Percentiles rank a stretch among this genome's conserved stretches.
These are phyloP conservation scores for Brachyhypopomus occidentalis DNA, from an alignment of 2,113 vertebrate species.

Conservation along the genomic window DNA sequence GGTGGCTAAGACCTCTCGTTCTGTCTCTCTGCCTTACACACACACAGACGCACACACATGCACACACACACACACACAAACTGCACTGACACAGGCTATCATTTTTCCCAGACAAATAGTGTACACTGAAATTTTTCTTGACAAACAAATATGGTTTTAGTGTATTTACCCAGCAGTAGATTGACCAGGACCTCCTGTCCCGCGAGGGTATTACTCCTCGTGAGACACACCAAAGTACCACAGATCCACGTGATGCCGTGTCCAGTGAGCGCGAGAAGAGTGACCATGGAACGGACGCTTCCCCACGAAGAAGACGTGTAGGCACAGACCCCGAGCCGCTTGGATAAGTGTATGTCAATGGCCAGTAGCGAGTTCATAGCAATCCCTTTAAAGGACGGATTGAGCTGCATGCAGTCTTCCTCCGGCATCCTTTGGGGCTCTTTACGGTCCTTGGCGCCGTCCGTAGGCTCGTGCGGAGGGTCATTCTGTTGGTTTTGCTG, in stretches of 20 bases:
- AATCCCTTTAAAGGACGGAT: constrained; percentile 93
- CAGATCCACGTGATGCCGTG: constrained; percentile 93
- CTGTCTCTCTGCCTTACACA: too few relatives aligned
- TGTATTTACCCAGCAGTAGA: constrained; percentile 88
- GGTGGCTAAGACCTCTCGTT: too few relatives aligned
- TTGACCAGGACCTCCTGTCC: constrained; percentile 96
- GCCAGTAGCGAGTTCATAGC: constrained; percentile 92
- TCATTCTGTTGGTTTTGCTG: constrained; percentile 64
- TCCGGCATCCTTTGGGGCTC: constrained; percentile 85
- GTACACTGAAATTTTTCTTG: background rate
- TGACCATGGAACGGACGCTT: constrained; percentile 89
- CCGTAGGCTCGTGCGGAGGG: constrained; percentile 60
- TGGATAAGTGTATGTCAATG: constrained; percentile 95
- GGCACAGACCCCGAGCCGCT: constrained; percentile 91
- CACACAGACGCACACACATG: too few relatives aligned
- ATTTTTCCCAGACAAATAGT: too few relatives aligned
- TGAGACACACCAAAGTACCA: constrained; percentile 90
- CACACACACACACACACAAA: too few relatives aligned
- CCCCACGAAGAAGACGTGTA: constrained; percentile 86
- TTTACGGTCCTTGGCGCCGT: constrained; percentile 75
- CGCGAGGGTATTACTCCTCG: constrained; percentile 89
- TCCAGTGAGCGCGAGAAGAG: constrained; percentile 88
- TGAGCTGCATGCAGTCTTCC: constrained; percentile 97
- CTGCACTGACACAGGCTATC: too few relatives aligned
- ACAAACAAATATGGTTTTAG: background rate